Conservation (phyloP, 2,797 vertebrate species). For the Potorous gilbertii region DNA sequence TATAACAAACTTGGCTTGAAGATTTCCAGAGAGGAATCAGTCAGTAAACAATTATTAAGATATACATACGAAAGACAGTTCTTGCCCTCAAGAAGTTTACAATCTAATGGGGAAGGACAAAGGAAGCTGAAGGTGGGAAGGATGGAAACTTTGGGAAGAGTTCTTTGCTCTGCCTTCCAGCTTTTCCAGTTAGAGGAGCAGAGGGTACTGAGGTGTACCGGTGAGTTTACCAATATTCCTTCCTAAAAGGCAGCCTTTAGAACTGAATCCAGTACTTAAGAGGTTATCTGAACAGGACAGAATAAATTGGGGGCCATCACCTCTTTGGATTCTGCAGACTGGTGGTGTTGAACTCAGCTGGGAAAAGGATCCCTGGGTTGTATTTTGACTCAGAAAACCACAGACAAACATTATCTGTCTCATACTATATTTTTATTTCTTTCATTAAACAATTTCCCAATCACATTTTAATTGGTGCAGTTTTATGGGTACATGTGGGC, state of each 20-base stretch:
- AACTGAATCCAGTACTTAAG: neutral
- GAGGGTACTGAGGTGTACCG: neutral
- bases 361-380: neutral
- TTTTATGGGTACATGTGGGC: neutral
- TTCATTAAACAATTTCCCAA: neutral
- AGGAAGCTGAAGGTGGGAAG: neutral
- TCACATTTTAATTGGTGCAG: neutral
- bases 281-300: neutral
- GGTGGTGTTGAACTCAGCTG: neutral
- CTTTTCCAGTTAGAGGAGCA: neutral
- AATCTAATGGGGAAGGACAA: neutral
- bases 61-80: neutral
- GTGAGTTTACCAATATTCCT: neutral
- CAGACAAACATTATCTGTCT: neutral
- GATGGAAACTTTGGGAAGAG: neutral
- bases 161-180: neutral
- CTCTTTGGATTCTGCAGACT: neutral
- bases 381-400: neutral
- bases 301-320: neutral
- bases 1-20: neutral
- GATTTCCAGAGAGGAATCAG: neutral
- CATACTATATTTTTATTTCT: neutral
- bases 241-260: neutral
- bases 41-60: neutral
- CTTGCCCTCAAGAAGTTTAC: neutral